Percentiles rank a stretch among this genome's conserved stretches.
phyloP scores from a whole-genome alignment of 2,797 vertebrate species.

The Triplophysa yarkandensis region DNA sequence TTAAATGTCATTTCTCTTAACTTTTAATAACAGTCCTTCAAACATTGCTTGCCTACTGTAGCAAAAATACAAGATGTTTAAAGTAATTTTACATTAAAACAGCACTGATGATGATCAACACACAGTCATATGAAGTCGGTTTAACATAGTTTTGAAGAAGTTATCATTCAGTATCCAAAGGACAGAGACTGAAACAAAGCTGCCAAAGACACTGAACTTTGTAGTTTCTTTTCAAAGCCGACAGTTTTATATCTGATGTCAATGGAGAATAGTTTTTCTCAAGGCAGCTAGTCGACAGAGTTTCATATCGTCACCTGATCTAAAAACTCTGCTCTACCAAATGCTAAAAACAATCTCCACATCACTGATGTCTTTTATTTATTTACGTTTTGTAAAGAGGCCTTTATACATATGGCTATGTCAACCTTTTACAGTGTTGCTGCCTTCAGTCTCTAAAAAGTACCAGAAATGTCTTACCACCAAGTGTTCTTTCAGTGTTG shows the following conservation, averaged over 20 bases:
- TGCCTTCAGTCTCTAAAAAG: background rate
- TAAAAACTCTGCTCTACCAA: conserved; percentile 17
- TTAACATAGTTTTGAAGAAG: background rate
- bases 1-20: background rate
- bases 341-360: conserved; percentile 7
- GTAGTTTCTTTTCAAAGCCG: too few species aligned
- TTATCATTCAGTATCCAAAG: background rate
- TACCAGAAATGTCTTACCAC: conserved; percentile 14
- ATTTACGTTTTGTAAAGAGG: conserved; percentile 15
- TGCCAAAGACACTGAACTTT: background rate
- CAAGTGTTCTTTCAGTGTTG: conserved; percentile 16
- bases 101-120: background rate
- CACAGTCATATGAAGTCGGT: background rate
- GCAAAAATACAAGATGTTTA: conserved; percentile 9
- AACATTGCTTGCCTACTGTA: background rate
- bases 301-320: conserved; percentile 7
- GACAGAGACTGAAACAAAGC: background rate
- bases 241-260: background rate
- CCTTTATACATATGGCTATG: conserved; percentile 17
- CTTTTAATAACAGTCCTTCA: background rate
- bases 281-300: conserved; percentile 49
- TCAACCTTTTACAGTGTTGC: background rate
- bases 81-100: background rate
- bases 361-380: conserved; percentile 4
- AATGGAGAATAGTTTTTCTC: conserved; percentile 14